A percentile compares a stretch with the other conserved stretches of the same genome.
These are phyloP conservation scores for Oxystoma pomonae DNA, from an alignment of 2,888 invertebrate genomes.

Conservation along the genomic window DNA sequence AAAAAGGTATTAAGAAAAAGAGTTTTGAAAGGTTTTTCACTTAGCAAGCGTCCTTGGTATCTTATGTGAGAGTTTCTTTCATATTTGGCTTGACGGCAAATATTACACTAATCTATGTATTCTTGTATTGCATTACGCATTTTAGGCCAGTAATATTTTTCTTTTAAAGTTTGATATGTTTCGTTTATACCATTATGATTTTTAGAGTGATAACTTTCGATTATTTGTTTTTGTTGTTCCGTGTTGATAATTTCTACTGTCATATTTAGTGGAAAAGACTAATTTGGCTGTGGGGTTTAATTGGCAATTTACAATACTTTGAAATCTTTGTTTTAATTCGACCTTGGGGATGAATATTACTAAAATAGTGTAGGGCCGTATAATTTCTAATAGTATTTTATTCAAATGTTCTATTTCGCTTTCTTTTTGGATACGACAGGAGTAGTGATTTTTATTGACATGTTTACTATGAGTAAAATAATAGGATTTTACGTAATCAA, in stretches of 20 bases:
- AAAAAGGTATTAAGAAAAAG: slow-evolving; percentile 7
- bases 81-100: slow-evolving; percentile 9
- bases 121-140: background rate
- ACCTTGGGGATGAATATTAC: background rate
- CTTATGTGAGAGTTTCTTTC: slow-evolving; percentile 7
- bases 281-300: slow-evolving; percentile 1
- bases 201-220: background rate
- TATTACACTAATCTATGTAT: slow-evolving; percentile 5
- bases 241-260: background rate
- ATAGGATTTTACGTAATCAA: background rate
- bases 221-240: background rate
- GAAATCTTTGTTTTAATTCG: background rate
- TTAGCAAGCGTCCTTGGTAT: slow-evolving; percentile 3
- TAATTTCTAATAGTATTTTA: background rate
- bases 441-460: background rate
- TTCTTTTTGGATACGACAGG: background rate
- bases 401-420: background rate
- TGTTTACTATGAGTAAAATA: background rate
- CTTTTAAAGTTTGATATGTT: background rate
- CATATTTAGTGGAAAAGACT: background rate
- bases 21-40: slow-evolving; percentile 9
- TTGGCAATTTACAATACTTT: background rate
- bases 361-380: background rate
- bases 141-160: slow-evolving; percentile 13
- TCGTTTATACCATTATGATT: slow-evolving; percentile 52